Evolutionary conservation across 2,113 vertebrate species (phyloP).

Genomic region (Protomyctophum bolini): DNA sequence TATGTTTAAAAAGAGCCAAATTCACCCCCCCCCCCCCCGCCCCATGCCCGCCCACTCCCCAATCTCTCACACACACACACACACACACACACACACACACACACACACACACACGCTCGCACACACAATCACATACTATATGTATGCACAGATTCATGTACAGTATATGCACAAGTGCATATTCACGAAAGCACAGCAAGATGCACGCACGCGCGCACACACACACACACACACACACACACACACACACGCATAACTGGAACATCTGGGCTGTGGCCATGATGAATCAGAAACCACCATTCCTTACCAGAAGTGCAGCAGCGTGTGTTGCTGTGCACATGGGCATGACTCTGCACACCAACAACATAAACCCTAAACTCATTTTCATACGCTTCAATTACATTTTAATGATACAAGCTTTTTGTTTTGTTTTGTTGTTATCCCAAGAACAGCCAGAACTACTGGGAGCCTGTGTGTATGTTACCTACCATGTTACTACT

Average conservation of each 20-base stretch:
- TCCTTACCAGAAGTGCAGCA: slow-evolving; percentile 18
- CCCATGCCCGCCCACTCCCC: slow-evolving; percentile 52
- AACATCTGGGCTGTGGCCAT: slow-evolving; percentile 64
- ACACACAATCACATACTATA: slow-evolving; percentile 12
- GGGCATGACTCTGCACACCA: slow-evolving; percentile 15
- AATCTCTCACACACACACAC: slow-evolving; percentile 46
- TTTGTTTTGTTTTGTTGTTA: too few relatives aligned
- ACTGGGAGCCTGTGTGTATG: too few relatives aligned
- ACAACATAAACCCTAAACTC: slow-evolving; percentile 5
- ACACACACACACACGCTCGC: slow-evolving; percentile 20
- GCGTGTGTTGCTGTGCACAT: slow-evolving; percentile 27
- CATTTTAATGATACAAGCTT: too few relatives aligned
- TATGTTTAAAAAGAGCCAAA: slow-evolving; percentile 77
- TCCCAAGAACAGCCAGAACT: too few relatives aligned
- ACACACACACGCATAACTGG: slow-evolving; percentile 33
- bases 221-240: slow-evolving; percentile 12
- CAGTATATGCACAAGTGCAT: slow-evolving; percentile 25
- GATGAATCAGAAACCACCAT: slow-evolving; percentile 60
- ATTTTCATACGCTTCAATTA: too few relatives aligned
- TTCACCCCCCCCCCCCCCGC: slow-evolving; percentile 28
- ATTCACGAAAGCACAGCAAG: slow-evolving; percentile 17
- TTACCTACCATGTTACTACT: too few relatives aligned
- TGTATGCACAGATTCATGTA: slow-evolving; percentile 21
- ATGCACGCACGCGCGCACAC: slow-evolving; percentile 1
- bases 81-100: slow-evolving; percentile 22